These are phyloP conservation scores for Epizoanthus ramosus DNA, from an alignment of 92 coral and sea anemone species.

Conservation along the genomic window DNA sequence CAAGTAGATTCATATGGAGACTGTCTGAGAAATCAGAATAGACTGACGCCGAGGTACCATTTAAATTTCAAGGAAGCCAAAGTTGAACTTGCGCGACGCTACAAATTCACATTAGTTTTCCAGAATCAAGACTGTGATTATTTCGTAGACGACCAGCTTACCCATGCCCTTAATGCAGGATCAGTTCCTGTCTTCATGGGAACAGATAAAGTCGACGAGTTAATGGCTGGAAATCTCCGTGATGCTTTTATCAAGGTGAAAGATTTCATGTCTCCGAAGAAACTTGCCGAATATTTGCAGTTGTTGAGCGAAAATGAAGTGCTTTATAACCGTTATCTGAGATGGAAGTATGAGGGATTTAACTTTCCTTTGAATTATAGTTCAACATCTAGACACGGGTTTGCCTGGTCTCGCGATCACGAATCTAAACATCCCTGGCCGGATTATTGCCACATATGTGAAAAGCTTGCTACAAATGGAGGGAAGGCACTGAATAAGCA, in stretches of 20 bases:
- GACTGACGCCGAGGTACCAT: too few species aligned
- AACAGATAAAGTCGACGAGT: slow-evolving; percentile 65
- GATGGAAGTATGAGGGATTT: slow-evolving; percentile 69
- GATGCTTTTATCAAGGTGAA: slow-evolving; percentile 58
- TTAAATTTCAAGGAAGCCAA: slow-evolving; percentile 25
- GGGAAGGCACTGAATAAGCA: too few species aligned
- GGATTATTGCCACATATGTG: too few species aligned
- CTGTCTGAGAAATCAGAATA: slow-evolving; percentile 55
- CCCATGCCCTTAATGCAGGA: slow-evolving; percentile 64
- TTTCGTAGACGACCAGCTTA: slow-evolving; percentile 67
- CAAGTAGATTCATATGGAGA: slow-evolving; percentile 71
- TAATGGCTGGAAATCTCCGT: slow-evolving; percentile 57
- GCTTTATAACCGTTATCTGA: slow-evolving; percentile 50
- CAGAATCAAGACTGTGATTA: slow-evolving; percentile 69
- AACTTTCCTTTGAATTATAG: slow-evolving; percentile 19
- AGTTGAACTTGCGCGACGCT: slow-evolving; percentile 40
- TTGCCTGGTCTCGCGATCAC: too few species aligned
- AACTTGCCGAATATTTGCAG: slow-evolving; percentile 57
- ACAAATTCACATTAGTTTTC: slow-evolving; percentile 63
- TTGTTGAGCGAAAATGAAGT: slow-evolving; percentile 44
- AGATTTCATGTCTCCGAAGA: slow-evolving; percentile 55
- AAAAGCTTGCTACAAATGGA: too few species aligned
- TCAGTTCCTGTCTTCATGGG: slow-evolving; percentile 69
- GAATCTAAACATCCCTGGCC: too few species aligned
- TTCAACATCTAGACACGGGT: not conserved